These are phyloP conservation scores for Drosophila villosipedis DNA, from an alignment of 2,888 invertebrate genomes.

Conservation along the genomic window DNA sequence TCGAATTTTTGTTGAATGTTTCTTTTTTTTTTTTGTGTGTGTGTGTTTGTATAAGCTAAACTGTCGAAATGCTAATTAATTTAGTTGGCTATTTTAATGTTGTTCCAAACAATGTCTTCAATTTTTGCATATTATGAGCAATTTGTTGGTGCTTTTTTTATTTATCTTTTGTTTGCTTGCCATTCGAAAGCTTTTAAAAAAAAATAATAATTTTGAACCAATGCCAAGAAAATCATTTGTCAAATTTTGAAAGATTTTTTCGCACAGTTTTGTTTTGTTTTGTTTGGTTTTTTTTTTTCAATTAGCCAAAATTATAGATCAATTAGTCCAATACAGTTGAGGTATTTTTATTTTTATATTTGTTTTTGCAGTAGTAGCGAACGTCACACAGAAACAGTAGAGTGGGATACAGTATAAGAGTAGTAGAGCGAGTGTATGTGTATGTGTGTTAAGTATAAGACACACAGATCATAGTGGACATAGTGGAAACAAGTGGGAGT, in stretches of 20 bases:
- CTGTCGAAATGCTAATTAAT: constrained; percentile 44
- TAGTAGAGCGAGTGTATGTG: constrained; percentile 27
- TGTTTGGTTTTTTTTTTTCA: constrained; percentile 27
- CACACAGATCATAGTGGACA: constrained; percentile 49
- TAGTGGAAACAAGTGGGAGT: constrained; percentile 44
- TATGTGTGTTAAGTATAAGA: constrained; percentile 43
- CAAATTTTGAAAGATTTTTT: constrained; percentile 51
- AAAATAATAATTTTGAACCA: constrained; percentile 49
- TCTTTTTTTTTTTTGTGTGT: constrained; percentile 16
- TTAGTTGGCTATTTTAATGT: constrained; percentile 36
- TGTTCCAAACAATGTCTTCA: constrained; percentile 11
- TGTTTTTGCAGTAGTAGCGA: constrained; percentile 33
- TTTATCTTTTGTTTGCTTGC: constrained; percentile 30
- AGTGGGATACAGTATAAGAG: constrained; percentile 35
- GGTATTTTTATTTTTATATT: constrained; percentile 4
- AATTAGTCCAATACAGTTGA: constrained; percentile 42
- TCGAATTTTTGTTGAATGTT: constrained; percentile 29
- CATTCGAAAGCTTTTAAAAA: constrained; percentile 44
- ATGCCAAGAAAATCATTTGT: constrained; percentile 72
- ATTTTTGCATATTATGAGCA: constrained; percentile 72
- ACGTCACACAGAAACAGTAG: constrained; percentile 38
- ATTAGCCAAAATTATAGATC: constrained; percentile 57
- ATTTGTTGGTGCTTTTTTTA: constrained; percentile 45
- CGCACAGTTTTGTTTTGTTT: constrained; percentile 25
- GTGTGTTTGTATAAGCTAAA: constrained; percentile 21